These are phyloP conservation scores for Gymnothorax javanicus DNA, from an alignment of 2,797 vertebrate genomes.

Conservation along the genomic window DNA sequence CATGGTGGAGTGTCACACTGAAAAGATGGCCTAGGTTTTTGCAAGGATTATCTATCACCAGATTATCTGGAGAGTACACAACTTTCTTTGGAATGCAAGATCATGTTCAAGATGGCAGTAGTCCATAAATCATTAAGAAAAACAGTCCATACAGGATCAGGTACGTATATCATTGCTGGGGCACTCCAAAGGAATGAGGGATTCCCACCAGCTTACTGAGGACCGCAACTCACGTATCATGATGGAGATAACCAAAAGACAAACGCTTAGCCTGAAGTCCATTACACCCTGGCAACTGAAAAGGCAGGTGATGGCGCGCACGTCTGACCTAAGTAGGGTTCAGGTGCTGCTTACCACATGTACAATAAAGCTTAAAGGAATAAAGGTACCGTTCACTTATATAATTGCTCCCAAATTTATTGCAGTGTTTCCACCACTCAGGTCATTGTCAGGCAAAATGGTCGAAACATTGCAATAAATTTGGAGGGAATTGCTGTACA, in stretches of 20 bases:
- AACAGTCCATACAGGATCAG: background rate
- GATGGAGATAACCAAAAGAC: background rate
- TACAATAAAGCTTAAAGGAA: no score
- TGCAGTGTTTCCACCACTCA: no score
- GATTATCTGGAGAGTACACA: background rate
- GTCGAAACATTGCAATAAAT: no score
- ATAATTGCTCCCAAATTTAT: no score
- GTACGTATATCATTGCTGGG: constrained; percentile 12
- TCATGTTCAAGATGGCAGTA: background rate
- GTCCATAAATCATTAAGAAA: background rate
- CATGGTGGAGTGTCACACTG: constrained; percentile 20
- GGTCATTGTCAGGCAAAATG: no score
- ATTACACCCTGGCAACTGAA: background rate
- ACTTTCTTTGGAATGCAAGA: background rate
- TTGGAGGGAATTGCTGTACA: no score
- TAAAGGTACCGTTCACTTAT: no score
- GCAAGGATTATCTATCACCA: background rate
- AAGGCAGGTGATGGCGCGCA: background rate
- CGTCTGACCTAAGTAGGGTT: no score
- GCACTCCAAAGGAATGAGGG: background rate
- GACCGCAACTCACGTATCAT: background rate
- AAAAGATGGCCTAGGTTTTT: background rate
- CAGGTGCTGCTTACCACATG: no score
- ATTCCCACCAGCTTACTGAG: background rate
- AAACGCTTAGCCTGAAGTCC: background rate